Evolutionary conservation across 2,888 invertebrate species (phyloP).

Genomic region (Idaea aversata): DNA sequence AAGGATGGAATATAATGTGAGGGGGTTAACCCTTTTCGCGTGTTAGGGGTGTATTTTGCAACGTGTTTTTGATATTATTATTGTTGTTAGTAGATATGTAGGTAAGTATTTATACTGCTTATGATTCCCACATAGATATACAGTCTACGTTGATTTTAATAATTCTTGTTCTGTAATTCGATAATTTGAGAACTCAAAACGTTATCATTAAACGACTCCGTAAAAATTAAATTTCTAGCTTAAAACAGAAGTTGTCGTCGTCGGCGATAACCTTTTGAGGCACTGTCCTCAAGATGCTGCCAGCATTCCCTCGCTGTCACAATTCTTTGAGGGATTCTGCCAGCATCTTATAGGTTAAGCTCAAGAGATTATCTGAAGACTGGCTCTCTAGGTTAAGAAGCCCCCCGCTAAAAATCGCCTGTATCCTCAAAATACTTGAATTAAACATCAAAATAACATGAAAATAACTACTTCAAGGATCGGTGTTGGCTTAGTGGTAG

Average conservation of each 20-base stretch:
- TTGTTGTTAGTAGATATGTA: neutral
- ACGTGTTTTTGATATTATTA: neutral
- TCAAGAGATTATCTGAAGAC: neutral
- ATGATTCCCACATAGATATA: neutral
- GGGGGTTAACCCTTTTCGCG: conserved; percentile 21
- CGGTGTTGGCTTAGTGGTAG: neutral
- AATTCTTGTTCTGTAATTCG: too few relatives aligned
- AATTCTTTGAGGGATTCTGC: neutral
- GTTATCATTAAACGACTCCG: too few relatives aligned
- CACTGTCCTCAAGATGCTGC: neutral
- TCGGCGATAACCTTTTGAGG: too few relatives aligned
- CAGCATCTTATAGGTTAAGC: neutral
- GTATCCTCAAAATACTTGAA: neutral
- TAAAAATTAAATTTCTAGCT: too few relatives aligned
- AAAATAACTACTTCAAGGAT: conserved; percentile 4
- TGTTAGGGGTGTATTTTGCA: conserved; percentile 10
- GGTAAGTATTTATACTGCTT: neutral
- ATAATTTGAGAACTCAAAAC: too few relatives aligned
- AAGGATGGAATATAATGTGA: conserved; percentile 9
- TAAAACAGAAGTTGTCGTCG: too few relatives aligned
- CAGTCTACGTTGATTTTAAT: too few relatives aligned
- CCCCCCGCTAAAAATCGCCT: too few relatives aligned
- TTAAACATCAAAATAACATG: neutral
- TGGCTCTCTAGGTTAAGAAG: too few relatives aligned
- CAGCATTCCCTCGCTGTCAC: too few relatives aligned